These are phyloP conservation scores for Maconellicoccus hirsutus DNA, from an alignment of 1,140 invertebrate species.

Conservation along the genomic window DNA sequence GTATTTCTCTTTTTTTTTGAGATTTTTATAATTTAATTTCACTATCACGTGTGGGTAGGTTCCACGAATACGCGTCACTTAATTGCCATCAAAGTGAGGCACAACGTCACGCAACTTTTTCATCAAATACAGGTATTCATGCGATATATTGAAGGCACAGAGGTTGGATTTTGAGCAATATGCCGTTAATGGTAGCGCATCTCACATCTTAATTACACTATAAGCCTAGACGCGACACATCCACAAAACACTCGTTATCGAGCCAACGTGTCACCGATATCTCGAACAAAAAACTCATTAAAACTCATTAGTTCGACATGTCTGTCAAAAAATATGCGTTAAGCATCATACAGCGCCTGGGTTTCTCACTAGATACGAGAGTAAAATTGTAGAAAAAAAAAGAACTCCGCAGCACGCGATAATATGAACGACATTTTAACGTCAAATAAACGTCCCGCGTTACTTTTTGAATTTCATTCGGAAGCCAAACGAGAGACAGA, in stretches of 20 bases:
- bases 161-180: not conserved
- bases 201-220: not conserved
- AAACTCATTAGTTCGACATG: slow-evolving; percentile 4
- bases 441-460: slow-evolving; percentile 7
- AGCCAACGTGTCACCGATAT: too few relatives aligned
- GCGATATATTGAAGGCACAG: not conserved
- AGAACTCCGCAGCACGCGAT: not conserved
- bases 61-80: not conserved
- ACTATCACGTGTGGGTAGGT: not conserved
- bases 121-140: not conserved
- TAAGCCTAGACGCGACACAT: too few relatives aligned
- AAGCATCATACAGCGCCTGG: not conserved
- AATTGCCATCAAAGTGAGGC: not conserved
- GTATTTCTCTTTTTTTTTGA: too few relatives aligned
- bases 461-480: slow-evolving; percentile 3
- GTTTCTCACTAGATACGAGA: not conserved
- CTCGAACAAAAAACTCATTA: slow-evolving; percentile 9
- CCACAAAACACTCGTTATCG: too few relatives aligned
- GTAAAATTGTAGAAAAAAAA: not conserved
- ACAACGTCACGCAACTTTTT: not conserved
- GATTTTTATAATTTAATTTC: too few relatives aligned
- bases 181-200: not conserved
- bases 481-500: not conserved
- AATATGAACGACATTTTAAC: slow-evolving; percentile 3
- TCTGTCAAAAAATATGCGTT: not conserved